phyloP scores from a whole-genome alignment of 2,113 vertebrate species.

The Climacteris rufus region DNA sequence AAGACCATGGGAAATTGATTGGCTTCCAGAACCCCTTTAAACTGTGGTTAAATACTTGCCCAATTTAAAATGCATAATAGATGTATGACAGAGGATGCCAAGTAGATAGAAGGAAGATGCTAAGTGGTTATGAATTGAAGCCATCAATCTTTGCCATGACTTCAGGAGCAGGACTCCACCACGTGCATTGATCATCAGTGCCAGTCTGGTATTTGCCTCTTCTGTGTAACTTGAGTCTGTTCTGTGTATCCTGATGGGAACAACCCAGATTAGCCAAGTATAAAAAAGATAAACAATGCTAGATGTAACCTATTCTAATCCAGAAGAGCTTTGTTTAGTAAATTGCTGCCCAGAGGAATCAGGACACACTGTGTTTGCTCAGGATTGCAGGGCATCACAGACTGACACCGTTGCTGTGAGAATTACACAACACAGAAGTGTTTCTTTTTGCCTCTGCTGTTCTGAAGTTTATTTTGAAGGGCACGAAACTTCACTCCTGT shows the following conservation, averaged over 20 bases:
- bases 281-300: fast-evolving
- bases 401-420: not conserved
- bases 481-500: not conserved
- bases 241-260: fast-evolving
- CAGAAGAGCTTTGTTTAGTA: not conserved
- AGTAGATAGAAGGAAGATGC: fast-evolving
- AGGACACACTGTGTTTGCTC: not conserved
- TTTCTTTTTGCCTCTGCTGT: not conserved
- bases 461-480: not conserved
- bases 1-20: fast-evolving
- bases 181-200: fast-evolving
- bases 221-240: fast-evolving
- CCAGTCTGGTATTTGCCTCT: not conserved
- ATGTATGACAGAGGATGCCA: not conserved
- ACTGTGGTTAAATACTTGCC: not conserved
- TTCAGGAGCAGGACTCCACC: not conserved
- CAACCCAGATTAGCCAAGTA: too few species aligned
- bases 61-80: not conserved
- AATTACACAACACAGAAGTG: not conserved
- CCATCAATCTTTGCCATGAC: fast-evolving
- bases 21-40: not conserved
- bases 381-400: fast-evolving
- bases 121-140: not conserved
- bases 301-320: not conserved
- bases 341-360: not conserved